A percentile compares a stretch with the other conserved stretches of the same genome.
Conservation (phyloP, 2,888 invertebrate genomes). For the Strigamia crassipes region DNA sequence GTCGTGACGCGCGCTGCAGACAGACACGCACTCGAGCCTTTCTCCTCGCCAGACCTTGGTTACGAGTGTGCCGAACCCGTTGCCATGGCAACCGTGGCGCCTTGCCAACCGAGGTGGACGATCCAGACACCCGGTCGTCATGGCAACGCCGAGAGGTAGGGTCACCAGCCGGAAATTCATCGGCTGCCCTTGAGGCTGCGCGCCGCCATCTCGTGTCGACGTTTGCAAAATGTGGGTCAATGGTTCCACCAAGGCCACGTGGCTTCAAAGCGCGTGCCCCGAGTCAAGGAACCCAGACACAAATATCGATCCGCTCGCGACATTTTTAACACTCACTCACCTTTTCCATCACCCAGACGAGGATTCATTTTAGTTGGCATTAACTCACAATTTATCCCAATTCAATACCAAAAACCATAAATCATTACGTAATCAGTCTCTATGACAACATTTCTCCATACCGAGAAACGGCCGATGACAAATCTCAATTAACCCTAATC, state of each 20-base stretch:
- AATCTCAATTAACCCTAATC: too few species aligned
- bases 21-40: too few species aligned
- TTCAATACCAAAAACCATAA: too few species aligned
- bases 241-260: constrained; percentile 10
- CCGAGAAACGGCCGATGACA: too few species aligned
- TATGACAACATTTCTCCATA: too few species aligned
- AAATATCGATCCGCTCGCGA: background rate
- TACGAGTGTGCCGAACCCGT: too few species aligned
- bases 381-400: too few species aligned
- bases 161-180: constrained; percentile 2
- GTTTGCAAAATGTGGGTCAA: background rate
- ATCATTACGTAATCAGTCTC: too few species aligned
- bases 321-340: background rate
- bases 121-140: background rate
- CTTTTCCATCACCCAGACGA: too few species aligned
- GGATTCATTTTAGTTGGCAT: too few species aligned
- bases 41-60: too few species aligned
- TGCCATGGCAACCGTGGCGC: background rate
- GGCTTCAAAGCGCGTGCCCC: background rate
- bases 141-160: background rate
- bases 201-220: constrained; percentile 6
- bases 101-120: background rate
- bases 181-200: background rate
- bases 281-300: constrained; percentile 2
- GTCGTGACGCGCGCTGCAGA: too few species aligned